phyloP scores from a whole-genome alignment of 2,797 vertebrate genomes.

The Ptychadena robeensis region DNA sequence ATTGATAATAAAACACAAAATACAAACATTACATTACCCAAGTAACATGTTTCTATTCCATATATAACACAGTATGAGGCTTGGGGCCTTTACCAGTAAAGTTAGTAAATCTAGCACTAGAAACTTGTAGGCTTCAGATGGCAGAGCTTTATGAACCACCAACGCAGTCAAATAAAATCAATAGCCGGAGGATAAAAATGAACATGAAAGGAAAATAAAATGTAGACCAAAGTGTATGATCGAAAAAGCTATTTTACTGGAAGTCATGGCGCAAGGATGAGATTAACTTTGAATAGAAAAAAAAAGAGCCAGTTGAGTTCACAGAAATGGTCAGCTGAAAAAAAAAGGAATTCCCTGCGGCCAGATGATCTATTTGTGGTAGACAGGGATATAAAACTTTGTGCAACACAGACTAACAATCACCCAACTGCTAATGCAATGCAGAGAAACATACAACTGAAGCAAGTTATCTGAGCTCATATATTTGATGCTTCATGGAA shows the following conservation, averaged over 20 bases:
- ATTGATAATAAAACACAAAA: background rate
- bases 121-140: conserved; percentile 11
- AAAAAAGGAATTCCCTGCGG: conserved; percentile 28
- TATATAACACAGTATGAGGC: background rate
- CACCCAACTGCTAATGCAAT: too few species aligned
- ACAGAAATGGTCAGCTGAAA: conserved; percentile 26
- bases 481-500: background rate
- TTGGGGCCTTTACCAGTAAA: background rate
- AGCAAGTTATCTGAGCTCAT: background rate
- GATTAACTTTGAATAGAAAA: conserved; percentile 31
- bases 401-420: background rate
- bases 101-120: background rate
- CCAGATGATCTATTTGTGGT: conserved; percentile 16
- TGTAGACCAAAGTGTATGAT: conserved; percentile 32
- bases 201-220: conserved; percentile 51
- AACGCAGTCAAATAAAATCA: conserved; percentile 27
- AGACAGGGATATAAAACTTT: conserved; percentile 25
- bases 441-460: too few species aligned
- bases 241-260: conserved; percentile 37
- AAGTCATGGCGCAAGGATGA: conserved; percentile 28
- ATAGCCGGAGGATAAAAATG: conserved; percentile 43
- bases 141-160: conserved; percentile 28
- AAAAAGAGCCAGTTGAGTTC: conserved; percentile 18
- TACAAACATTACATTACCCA: background rate
- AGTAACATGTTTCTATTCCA: background rate